Conservation (phyloP, 64 coral and sea anemone genomes). For the Dendronephthya gigantea region DNA sequence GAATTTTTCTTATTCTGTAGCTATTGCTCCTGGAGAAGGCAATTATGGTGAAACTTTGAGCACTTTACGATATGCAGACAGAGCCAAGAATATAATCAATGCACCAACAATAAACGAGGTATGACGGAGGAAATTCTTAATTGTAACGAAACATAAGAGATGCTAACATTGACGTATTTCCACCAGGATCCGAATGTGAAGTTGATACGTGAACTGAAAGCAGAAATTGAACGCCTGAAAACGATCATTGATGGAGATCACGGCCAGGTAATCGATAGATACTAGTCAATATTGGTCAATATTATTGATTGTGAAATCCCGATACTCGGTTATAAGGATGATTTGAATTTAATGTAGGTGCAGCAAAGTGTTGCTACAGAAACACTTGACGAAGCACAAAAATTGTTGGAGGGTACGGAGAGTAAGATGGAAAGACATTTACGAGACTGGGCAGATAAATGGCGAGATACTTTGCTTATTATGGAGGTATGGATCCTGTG, state of each 20-base stretch:
- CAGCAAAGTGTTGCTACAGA: conserved; percentile 5
- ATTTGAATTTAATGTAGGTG: conserved; percentile 17
- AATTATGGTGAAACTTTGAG: conserved; percentile 92
- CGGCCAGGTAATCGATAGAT: background rate
- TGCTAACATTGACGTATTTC: background rate
- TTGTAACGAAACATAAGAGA: background rate
- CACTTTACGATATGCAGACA: conserved; percentile 71
- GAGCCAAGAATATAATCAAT: conserved; percentile 98
- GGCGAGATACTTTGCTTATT: conserved; percentile 71
- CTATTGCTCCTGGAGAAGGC: conserved; percentile 78
- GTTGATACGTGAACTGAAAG: conserved; percentile 73
- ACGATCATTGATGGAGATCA: conserved; percentile 32
- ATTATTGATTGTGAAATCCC: background rate
- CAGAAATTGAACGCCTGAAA: conserved; percentile 82
- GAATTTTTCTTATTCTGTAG: conserved; percentile 23
- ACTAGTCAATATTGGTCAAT: background rate
- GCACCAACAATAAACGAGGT: conserved; percentile 88
- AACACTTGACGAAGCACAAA: conserved; percentile 22
- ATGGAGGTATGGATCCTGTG: conserved; percentile 53
- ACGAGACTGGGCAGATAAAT: conserved; percentile 89
- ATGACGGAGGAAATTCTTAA: background rate
- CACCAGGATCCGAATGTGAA: conserved; percentile 92
- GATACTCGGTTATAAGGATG: background rate
- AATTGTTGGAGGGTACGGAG: conserved; percentile 69
- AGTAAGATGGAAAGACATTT: conserved; percentile 66